Base-by-base conservation (phyloP, 2,797 vertebrate species). In the Aulostomus chinensis region DNA sequence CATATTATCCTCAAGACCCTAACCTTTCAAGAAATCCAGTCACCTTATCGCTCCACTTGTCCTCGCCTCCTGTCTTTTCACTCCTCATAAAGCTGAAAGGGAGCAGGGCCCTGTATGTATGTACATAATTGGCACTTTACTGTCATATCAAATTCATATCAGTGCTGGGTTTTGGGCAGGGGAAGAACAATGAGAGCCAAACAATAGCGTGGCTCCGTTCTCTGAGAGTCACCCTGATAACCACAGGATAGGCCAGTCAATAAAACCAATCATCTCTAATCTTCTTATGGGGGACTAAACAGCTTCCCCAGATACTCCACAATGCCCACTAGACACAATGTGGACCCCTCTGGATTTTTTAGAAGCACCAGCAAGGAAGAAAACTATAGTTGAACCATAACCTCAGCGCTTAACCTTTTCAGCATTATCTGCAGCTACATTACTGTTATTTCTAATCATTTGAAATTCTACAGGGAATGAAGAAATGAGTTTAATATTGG, bases 201-300 rank as follows among this genome's bases (percentile, higher is more conserved):
- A 80, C 83, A 85, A 88, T 77, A 86, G 85, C 82, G 53, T 54
- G 58, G 56, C 77, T 83, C 54, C 1, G 32, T 66, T 74, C 78
- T 78, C 69, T 11, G 52, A 84, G 70, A 80, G 72, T 45, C 46
- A 31, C 77, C 67, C 79, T 85, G 85, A 91, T 91, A 91, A 92
- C 88, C 71, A 68, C 76, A 72, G 80, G 78, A 73, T 39, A 69
- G 83, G 70, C 66, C 68, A 83, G 86, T 91, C 90, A 91, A 91
- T 92, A 91, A 90, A 92, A 88, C 82, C 88, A 91, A 91, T 91
- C 87, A 90, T 78, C 72, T 80, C 77, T 89, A 89, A 89, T 88
- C 87, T 83, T 78, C 81, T 81, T 87, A 85, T 58, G 65, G 70
- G 74, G 77, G 70, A 65, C 83, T 84, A 84, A 86, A 88, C 78